phyloP scores from a whole-genome alignment of 2,888 invertebrate genomes.

The Melanotus villosus region DNA sequence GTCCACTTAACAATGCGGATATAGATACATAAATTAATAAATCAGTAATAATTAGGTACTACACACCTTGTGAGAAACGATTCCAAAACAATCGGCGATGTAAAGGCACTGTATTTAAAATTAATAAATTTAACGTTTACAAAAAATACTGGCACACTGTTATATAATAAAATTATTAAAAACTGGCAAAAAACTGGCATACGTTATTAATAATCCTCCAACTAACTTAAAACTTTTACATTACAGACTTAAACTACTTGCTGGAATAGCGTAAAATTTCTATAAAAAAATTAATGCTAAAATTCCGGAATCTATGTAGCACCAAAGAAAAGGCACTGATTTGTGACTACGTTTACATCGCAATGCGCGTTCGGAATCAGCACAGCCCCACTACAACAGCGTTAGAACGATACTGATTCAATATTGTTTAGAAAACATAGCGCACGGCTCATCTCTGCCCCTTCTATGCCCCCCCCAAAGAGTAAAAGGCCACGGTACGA shows the following conservation, averaged over 20 bases:
- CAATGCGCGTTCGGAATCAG: slow-evolving; percentile 37
- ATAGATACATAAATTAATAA: too few species aligned
- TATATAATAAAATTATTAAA: neutral
- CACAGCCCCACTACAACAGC: slow-evolving; percentile 35
- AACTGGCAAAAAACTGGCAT: slow-evolving; percentile 25
- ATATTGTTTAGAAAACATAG: slow-evolving; percentile 55
- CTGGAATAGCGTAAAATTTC: neutral
- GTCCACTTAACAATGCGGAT: too few species aligned
- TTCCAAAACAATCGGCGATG: neutral
- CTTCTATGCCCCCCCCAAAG: slow-evolving; percentile 40
- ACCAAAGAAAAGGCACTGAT: slow-evolving; percentile 42
- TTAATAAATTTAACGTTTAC: neutral
- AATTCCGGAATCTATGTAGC: slow-evolving; percentile 20
- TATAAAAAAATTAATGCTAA: neutral
- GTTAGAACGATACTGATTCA: slow-evolving; percentile 49
- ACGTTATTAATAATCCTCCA: neutral
- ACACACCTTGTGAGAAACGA: slow-evolving; percentile 4
- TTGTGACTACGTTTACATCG: slow-evolving; percentile 45
- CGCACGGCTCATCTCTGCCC: slow-evolving; percentile 50
- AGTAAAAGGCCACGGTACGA: slow-evolving; percentile 44
- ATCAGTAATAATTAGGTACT: too few species aligned
- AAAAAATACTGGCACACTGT: slow-evolving; percentile 25
- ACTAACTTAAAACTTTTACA: neutral
- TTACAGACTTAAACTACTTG: neutral
- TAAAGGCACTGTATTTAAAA: slow-evolving; percentile 14